A percentile compares a stretch with the other conserved stretches of the same genome.
phyloP scores from a whole-genome alignment of 2,113 vertebrate genomes.

The Siphamia tubifer region DNA sequence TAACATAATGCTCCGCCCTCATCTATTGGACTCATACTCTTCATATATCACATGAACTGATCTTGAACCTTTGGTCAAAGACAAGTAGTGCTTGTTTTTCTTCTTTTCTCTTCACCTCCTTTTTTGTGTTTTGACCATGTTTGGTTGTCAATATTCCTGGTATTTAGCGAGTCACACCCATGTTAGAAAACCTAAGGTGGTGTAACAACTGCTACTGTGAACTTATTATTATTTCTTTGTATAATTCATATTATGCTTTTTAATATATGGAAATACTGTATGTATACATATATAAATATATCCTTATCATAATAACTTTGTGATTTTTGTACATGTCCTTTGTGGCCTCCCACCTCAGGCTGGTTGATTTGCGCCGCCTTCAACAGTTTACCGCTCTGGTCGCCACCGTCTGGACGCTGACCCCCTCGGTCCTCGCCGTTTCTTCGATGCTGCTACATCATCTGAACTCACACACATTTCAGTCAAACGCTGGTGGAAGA shows the following conservation, averaged over 20 bases:
- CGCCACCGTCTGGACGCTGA: conserved; percentile 7
- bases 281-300: conserved; percentile 76
- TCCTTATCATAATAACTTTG: conserved; percentile 77
- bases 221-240: conserved; percentile 71
- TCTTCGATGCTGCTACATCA: conserved; percentile 65
- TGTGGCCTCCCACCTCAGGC: conserved; percentile 51
- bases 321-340: conserved; percentile 77
- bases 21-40: conserved; percentile 8
- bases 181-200: conserved; percentile 69
- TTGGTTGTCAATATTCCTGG: conserved; percentile 25
- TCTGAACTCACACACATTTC: conserved; percentile 12
- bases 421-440: conserved; percentile 1
- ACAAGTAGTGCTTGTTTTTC: conserved; percentile 28
- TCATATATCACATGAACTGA: conserved; percentile 24
- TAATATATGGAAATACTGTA: conserved; percentile 79
- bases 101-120: conserved; percentile 6
- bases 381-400: background rate
- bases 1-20: conserved; percentile 10
- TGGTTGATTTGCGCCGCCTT: conserved; percentile 12
- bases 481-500: background rate
- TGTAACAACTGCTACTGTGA: conserved; percentile 81
- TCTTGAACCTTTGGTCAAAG: conserved; percentile 14
- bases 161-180: conserved; percentile 56
- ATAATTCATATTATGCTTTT: conserved; percentile 77
- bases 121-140: conserved; percentile 14